Conservation (phyloP, 2,888 invertebrate genomes). For the Schizaphis graminum region DNA sequence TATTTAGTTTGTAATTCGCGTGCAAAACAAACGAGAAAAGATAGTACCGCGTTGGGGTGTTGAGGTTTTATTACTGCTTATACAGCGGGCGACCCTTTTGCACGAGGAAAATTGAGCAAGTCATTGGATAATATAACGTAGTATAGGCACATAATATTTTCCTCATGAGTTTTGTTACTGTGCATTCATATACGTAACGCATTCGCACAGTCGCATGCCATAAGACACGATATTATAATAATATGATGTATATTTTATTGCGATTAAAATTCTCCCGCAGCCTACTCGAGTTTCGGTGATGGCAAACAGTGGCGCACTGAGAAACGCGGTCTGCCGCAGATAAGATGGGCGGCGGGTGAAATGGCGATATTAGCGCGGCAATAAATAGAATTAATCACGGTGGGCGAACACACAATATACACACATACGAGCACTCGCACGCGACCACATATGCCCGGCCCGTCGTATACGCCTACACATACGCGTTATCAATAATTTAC, state of each 20-base stretch:
- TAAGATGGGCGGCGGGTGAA: constrained; percentile 38
- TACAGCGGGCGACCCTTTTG: neutral
- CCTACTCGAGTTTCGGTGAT: constrained; percentile 44
- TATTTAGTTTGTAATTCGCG: neutral
- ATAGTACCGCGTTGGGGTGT: neutral
- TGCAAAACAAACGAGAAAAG: neutral
- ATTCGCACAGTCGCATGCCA: neutral
- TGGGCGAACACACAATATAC: constrained; percentile 32
- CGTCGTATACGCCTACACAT: neutral
- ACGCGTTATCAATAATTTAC: constrained; percentile 46
- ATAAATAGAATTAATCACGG: constrained; percentile 65
- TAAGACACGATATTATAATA: neutral
- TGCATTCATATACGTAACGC: neutral
- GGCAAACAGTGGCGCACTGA: constrained; percentile 28
- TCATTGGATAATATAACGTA: neutral
- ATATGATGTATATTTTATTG: constrained; percentile 53
- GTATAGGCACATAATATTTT: neutral
- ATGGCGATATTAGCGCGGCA: constrained; percentile 48
- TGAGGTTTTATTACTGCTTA: neutral
- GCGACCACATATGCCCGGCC: neutral
- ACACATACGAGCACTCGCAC: neutral
- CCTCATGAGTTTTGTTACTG: neutral
- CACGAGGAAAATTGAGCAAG: neutral
- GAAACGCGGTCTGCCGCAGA: constrained; percentile 63
- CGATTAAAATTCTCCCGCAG: constrained; percentile 56